Evolutionary conservation across 1,140 invertebrate genomes (phyloP), one percentile per base, ranked within the genome.

Genomic region (Andricus grossulariae): DNA sequence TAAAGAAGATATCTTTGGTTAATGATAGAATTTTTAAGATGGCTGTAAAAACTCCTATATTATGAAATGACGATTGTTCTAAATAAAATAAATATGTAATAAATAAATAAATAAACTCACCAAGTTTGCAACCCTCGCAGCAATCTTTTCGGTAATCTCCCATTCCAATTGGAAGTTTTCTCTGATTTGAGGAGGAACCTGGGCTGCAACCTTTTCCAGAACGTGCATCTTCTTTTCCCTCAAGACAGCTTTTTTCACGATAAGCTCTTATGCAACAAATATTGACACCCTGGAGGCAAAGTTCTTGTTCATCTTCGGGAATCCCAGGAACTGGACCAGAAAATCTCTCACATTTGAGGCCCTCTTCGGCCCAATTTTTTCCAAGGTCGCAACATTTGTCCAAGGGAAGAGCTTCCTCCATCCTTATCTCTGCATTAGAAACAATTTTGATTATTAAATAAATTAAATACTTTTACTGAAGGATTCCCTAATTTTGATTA

Each of bases 41-140:
- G 4, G 4, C 25, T 25, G 25, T 3, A 25, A 32, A 32, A 32
- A 32, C n/a, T n/a, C n/a, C n/a, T n/a, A n/a, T n/a, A n/a, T n/a
- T n/a, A n/a, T n/a, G n/a, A n/a, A n/a, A n/a, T n/a, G n/a, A n/a
- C n/a, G n/a, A n/a, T n/a, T n/a, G n/a, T n/a, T n/a, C n/a, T n/a
- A n/a, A n/a, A n/a, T n/a, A n/a, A n/a, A n/a, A n/a, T n/a, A n/a
- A n/a, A n/a, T n/a, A n/a, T n/a, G n/a, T n/a, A n/a, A n/a, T n/a
- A n/a, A n/a, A n/a, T n/a, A n/a, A n/a, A n/a, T n/a, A n/a, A n/a
- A 32, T 32, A 70, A 18, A 72, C n/a, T 50, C 5, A 82, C 93
- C 93, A 19, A 93, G 82, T 84, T 93, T 93, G 80, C 93, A 94
- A 5, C 89, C 92, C 80, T 93, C 92, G 84, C 93, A 94, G 72